phyloP scores from a whole-genome alignment of 2,797 vertebrate species.

The Anguilla obscura region DNA sequence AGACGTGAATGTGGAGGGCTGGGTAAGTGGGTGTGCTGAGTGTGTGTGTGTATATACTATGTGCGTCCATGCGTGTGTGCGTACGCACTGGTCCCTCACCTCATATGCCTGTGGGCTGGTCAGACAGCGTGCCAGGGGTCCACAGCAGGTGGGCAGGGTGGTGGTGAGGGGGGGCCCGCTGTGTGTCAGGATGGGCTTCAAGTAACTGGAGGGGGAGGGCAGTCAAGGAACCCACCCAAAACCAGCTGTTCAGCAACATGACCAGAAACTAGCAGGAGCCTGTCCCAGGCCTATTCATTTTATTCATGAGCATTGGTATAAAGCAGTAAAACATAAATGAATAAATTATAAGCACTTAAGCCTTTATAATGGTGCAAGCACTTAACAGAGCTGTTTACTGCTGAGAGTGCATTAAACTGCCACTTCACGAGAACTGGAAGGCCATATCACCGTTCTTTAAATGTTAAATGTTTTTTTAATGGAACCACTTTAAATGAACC shows the following conservation, averaged over 20 bases:
- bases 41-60: background rate
- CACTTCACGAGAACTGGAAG: background rate
- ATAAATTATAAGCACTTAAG: background rate
- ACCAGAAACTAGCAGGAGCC: background rate
- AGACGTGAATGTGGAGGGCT: background rate
- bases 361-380: no score
- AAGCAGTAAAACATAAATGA: background rate
- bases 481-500: background rate
- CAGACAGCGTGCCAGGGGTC: constrained; percentile 88
- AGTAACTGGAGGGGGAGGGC: constrained; percentile 73
- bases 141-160: constrained; percentile 90
- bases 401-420: background rate
- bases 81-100: constrained; percentile 70
- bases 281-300: background rate
- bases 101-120: constrained; percentile 92
- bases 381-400: background rate
- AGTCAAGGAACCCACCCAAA: constrained; percentile 61
- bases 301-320: background rate
- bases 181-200: constrained; percentile 97
- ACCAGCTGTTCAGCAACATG: background rate
- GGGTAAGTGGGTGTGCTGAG: background rate
- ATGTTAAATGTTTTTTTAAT: background rate
- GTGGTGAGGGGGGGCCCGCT: constrained; percentile 91
- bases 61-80: no score
- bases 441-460: background rate